phyloP scores from a whole-genome alignment of 2,797 vertebrate species.

The Limosa lapponica region DNA sequence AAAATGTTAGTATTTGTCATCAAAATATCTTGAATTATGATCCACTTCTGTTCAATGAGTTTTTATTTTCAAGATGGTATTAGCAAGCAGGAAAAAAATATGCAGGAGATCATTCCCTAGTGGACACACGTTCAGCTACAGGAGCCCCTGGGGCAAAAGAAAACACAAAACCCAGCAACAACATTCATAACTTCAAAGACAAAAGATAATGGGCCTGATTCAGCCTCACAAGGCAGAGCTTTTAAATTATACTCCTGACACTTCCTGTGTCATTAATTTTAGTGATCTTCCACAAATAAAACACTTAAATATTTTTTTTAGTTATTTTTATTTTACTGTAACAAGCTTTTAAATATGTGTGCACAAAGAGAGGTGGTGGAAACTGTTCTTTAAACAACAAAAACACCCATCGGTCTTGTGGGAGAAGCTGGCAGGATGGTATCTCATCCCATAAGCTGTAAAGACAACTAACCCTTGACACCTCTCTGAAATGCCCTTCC shows the following conservation, averaged over 20 bases:
- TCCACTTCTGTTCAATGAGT: not conserved
- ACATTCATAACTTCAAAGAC: not conserved
- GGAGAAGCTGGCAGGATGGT: not conserved
- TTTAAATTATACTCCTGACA: not conserved
- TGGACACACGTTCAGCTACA: not conserved
- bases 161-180: not conserved
- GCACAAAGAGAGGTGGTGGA: not conserved
- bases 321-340: not conserved
- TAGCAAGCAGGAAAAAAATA: not conserved
- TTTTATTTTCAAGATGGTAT: not conserved
- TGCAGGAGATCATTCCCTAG: not conserved
- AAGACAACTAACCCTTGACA: not conserved
- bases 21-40: not conserved
- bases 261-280: not conserved
- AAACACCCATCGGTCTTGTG: not conserved
- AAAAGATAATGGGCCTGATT: not conserved
- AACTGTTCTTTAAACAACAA: not conserved
- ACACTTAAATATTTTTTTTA: not conserved
- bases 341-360: not conserved
- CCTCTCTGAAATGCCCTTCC: not conserved
- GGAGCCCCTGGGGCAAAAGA: not conserved
- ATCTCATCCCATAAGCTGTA: not conserved
- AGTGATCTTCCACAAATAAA: not conserved
- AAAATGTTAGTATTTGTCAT: not conserved
- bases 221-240: not conserved